A percentile compares a stretch with the other conserved stretches of the same genome.
These are phyloP conservation scores for Echinarachnius parma DNA, from an alignment of 53 echinoderm and acorn worm genomes.

Conservation along the genomic window DNA sequence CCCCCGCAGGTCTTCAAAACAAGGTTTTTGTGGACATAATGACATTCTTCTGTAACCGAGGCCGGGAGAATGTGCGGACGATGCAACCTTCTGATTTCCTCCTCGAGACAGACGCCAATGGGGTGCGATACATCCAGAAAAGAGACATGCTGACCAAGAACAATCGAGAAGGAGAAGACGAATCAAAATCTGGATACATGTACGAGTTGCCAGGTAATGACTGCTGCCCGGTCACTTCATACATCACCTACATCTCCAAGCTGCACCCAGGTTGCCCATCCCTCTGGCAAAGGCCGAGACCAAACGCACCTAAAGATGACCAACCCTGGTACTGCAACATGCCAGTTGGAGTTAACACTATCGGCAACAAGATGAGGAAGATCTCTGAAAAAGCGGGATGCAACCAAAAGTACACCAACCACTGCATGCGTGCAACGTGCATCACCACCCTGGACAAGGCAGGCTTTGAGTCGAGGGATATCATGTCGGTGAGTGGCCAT, in stretches of 20 bases:
- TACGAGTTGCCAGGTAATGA: constrained; percentile 33
- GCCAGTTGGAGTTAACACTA: constrained; percentile 33
- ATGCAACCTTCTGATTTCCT: constrained; percentile 44
- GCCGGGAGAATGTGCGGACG: constrained; percentile 43
- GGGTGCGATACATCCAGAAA: constrained; percentile 38
- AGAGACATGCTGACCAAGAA: constrained; percentile 53
- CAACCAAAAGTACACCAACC: constrained; percentile 42
- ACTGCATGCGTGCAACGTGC: constrained; percentile 23
- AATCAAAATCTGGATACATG: constrained; percentile 55
- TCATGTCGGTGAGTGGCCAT: constrained; percentile 18
- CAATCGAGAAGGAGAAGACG: constrained; percentile 37
- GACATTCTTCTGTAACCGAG: constrained; percentile 52
- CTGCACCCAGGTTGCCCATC: constrained; percentile 35
- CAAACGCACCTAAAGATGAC: neutral
- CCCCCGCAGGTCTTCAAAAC: constrained; percentile 48
- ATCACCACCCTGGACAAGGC: constrained; percentile 9
- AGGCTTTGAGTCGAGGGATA: constrained; percentile 14
- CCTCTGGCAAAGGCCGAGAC: constrained; percentile 52
- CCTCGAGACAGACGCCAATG: constrained; percentile 24
- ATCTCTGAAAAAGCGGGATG: constrained; percentile 44
- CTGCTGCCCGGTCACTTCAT: constrained; percentile 43
- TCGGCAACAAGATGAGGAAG: constrained; percentile 43
- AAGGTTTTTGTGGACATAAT: constrained; percentile 55
- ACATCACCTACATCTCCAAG: constrained; percentile 34
- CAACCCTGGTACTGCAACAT: constrained; percentile 23